These are phyloP conservation scores for Nymphalis io DNA, from an alignment of 1,140 invertebrate genomes.

Conservation along the genomic window DNA sequence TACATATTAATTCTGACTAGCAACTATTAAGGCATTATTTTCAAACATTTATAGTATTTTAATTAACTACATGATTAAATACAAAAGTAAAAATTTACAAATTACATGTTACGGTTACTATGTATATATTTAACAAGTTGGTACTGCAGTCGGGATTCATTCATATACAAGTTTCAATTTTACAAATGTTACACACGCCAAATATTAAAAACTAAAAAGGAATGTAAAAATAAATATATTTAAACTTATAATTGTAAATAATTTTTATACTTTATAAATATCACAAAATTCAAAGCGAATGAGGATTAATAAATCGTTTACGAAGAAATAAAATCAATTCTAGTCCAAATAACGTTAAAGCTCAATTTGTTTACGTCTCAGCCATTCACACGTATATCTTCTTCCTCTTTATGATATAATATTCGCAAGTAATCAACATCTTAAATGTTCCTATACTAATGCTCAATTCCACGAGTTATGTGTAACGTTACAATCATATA, in stretches of 20 bases:
- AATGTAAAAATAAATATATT: slow-evolving; percentile 15
- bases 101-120: neutral
- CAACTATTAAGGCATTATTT: slow-evolving; percentile 57
- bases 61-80: slow-evolving; percentile 7
- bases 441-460: neutral
- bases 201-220: neutral
- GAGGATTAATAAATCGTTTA: neutral
- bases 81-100: slow-evolving; percentile 13
- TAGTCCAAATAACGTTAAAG: slow-evolving; percentile 4
- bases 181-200: neutral
- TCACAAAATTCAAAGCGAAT: slow-evolving; percentile 6
- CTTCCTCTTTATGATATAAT: neutral
- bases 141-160: too few relatives aligned
- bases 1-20: slow-evolving; percentile 49
- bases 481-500: neutral
- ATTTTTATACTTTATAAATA: slow-evolving; percentile 4
- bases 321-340: neutral
- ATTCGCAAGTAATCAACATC: neutral
- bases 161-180: neutral
- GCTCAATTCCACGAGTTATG: neutral
- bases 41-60: slow-evolving; percentile 26
- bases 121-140: neutral
- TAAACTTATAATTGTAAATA: slow-evolving; percentile 20
- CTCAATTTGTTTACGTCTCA: neutral
- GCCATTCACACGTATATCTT: neutral